Conservation (phyloP, 2,888 invertebrate species). For the Callyntrura sp. region DNA sequence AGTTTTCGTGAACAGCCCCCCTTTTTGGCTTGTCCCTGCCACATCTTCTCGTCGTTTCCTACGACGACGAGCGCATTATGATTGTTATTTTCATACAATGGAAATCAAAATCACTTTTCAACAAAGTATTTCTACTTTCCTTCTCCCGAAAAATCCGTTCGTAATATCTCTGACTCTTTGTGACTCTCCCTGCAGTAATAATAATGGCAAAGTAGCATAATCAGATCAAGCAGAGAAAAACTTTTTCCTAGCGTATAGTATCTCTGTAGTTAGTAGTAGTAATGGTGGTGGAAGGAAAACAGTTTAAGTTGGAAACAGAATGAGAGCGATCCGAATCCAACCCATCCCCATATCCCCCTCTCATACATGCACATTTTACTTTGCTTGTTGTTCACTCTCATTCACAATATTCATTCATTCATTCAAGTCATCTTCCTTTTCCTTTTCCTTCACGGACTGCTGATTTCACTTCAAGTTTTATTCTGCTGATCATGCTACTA, state of each 20-base stretch:
- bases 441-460: constrained; percentile 39
- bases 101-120: constrained; percentile 66
- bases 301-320: neutral
- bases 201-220: constrained; percentile 51
- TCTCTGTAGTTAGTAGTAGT: too few relatives aligned
- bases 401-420: neutral
- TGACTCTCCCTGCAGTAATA: neutral
- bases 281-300: too few relatives aligned
- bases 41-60: neutral
- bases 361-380: neutral
- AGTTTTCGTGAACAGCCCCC: neutral
- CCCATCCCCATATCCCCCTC: neutral
- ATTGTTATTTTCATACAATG: constrained; percentile 39
- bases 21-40: too few relatives aligned
- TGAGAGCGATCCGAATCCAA: neutral
- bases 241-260: too few relatives aligned
- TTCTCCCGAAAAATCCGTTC: constrained; percentile 16
- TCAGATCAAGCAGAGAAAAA: constrained; percentile 51
- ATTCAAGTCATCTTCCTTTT: neutral
- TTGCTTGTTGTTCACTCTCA: constrained; percentile 20
- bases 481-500: constrained; percentile 33
- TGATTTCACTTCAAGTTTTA: constrained; percentile 46
- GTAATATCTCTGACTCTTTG: neutral
- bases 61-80: constrained; percentile 13
- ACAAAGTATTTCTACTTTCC: constrained; percentile 32